These are phyloP conservation scores for Drosophila serrata DNA, from an alignment of 1,140 invertebrate genomes.

Conservation along the genomic window DNA sequence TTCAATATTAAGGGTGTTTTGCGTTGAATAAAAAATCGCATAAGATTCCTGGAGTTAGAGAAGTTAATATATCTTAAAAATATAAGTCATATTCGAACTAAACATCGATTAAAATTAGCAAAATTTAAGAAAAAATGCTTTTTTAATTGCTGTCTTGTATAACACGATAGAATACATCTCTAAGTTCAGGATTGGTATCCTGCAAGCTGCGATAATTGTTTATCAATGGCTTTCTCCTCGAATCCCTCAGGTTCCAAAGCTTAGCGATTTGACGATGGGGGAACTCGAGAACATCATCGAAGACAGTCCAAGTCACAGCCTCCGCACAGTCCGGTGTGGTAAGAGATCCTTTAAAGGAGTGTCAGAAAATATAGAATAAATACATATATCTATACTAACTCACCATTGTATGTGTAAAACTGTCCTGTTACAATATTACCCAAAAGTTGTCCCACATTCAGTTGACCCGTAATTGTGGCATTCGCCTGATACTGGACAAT, in stretches of 20 bases:
- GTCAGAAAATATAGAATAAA: neutral
- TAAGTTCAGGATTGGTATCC: slow-evolving; percentile 85
- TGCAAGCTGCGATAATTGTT: slow-evolving; percentile 69
- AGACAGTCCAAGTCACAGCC: slow-evolving; percentile 74
- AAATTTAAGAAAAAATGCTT: neutral
- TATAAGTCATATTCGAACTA: neutral
- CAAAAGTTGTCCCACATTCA: slow-evolving; percentile 50
- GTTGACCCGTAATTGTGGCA: slow-evolving; percentile 24
- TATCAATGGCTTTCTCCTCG: slow-evolving; percentile 31
- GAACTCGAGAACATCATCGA: slow-evolving; percentile 46
- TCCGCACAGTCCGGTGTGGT: slow-evolving; percentile 87
- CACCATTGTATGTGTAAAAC: slow-evolving; percentile 71
- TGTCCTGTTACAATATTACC: slow-evolving; percentile 48
- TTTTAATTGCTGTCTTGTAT: slow-evolving; percentile 1
- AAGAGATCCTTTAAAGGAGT: slow-evolving; percentile 89
- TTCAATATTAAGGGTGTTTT: neutral
- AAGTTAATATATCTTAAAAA: neutral
- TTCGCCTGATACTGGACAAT: slow-evolving; percentile 49
- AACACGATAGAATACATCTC: slow-evolving; percentile 87
- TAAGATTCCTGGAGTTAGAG: neutral
- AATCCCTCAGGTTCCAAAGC: slow-evolving; percentile 57
- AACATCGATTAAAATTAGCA: neutral
- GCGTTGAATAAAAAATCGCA: neutral
- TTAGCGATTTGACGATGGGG: slow-evolving; percentile 52
- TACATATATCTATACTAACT: neutral